Conservation (phyloP, 2,888 invertebrate genomes). For the Eledone cirrhosa region DNA sequence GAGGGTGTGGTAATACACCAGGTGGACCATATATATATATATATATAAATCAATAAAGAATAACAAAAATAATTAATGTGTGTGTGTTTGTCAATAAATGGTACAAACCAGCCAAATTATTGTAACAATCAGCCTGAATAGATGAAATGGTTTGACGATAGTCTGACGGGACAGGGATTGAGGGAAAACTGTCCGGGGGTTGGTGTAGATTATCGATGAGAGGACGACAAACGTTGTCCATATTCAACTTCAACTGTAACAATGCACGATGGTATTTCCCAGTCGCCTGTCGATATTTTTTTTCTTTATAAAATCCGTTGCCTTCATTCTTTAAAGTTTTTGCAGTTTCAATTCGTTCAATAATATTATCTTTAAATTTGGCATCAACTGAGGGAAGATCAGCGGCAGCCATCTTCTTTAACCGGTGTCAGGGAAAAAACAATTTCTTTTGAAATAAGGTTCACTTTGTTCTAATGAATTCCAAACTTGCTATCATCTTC, state of each 20-base stretch:
- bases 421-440: too few species aligned
- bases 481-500: too few species aligned
- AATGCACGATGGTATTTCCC: constrained; percentile 62
- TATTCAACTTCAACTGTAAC: constrained; percentile 48
- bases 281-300: constrained; percentile 54
- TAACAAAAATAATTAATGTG: too few species aligned
- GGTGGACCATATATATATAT: too few species aligned
- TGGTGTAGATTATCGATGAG: constrained; percentile 37
- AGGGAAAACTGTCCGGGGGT: constrained; percentile 34
- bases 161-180: constrained; percentile 39
- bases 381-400: not conserved
- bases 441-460: too few species aligned
- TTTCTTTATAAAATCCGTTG: constrained; percentile 55
- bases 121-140: constrained; percentile 59
- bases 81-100: too few species aligned
- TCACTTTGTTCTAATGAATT: too few species aligned
- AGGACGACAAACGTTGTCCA: constrained; percentile 32
- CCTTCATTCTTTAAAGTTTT: constrained; percentile 56
- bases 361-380: constrained; percentile 35
- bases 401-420: not conserved
- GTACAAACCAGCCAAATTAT: constrained; percentile 61
- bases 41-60: too few species aligned
- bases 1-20: too few species aligned
- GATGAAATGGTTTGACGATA: constrained; percentile 41
- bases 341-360: constrained; percentile 49